Percentiles rank a stretch among this genome's conserved stretches.
phyloP scores from a whole-genome alignment of 2,797 vertebrate genomes.

The Pseudocheirus occidentalis region DNA sequence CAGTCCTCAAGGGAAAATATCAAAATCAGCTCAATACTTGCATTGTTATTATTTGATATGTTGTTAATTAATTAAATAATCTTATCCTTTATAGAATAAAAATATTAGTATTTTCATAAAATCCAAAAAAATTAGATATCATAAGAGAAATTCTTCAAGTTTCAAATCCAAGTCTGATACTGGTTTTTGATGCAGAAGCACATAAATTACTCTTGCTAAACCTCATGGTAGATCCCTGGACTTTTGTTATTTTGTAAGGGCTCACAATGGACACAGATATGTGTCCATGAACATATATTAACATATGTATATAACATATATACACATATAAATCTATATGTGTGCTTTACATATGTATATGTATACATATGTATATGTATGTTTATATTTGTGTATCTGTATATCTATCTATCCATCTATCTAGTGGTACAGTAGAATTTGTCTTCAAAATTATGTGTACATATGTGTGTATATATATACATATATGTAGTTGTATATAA shows the following conservation, averaged over 20 bases:
- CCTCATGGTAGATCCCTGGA: neutral
- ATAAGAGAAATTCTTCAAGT: neutral
- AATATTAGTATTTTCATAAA: neutral
- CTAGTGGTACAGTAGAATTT: neutral
- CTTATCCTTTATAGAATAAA: neutral
- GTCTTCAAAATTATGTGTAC: neutral
- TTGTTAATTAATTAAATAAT: neutral
- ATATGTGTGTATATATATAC: no score
- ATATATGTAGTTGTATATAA: no score
- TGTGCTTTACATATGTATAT: neutral
- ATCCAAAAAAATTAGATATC: neutral
- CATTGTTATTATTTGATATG: neutral
- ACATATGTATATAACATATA: neutral
- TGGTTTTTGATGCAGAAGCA: neutral
- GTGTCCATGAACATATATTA: neutral
- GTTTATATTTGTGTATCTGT: no score
- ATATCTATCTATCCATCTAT: neutral
- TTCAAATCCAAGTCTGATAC: neutral
- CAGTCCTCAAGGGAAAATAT: no score
- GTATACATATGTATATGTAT: no score
- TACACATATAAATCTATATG: neutral
- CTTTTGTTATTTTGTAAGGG: neutral
- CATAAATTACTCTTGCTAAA: neutral
- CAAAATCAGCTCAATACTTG: no score
- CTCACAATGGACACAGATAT: neutral